Conservation (phyloP, 2,888 invertebrate species). For the Tenthredo distinguenda region DNA sequence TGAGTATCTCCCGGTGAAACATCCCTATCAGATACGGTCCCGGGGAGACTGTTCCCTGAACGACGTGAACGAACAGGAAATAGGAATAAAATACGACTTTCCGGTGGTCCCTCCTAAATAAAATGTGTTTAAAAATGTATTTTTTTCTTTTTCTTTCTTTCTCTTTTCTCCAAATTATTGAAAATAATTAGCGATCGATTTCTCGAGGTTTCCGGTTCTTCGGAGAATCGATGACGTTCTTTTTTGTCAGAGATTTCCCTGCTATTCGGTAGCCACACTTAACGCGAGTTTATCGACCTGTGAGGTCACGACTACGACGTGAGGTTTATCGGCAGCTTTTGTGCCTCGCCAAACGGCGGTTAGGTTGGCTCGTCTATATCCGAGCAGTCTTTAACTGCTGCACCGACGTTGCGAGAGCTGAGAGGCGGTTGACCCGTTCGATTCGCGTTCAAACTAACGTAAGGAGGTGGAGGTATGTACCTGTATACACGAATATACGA, state of each 20-base stretch:
- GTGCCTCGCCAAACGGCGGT: constrained; percentile 35
- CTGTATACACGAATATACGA: neutral
- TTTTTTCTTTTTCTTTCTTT: too few species aligned
- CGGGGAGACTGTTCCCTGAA: neutral
- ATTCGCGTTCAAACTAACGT: neutral
- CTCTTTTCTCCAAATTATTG: too few species aligned
- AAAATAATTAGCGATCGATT: too few species aligned
- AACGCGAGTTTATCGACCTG: constrained; percentile 37
- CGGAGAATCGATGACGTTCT: neutral
- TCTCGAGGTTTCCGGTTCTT: too few species aligned
- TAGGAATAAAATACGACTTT: neutral
- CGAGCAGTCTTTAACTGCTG: constrained; percentile 4
- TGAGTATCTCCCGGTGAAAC: constrained; percentile 10
- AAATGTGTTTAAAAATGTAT: too few species aligned
- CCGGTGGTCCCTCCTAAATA: neutral
- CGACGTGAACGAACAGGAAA: neutral
- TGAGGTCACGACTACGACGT: constrained; percentile 29
- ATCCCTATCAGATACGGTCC: constrained; percentile 28
- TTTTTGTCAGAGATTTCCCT: neutral
- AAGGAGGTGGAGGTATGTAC: neutral
- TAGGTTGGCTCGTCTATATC: constrained; percentile 19
- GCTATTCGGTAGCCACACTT: constrained; percentile 5
- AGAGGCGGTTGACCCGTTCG: constrained; percentile 40
- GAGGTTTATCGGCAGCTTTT: constrained; percentile 39
- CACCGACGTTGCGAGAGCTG: constrained; percentile 1